A percentile compares a stretch with the other conserved stretches of the same genome.
These are phyloP conservation scores for Hirundo rustica DNA, from an alignment of 2,797 vertebrate species.

Conservation along the genomic window DNA sequence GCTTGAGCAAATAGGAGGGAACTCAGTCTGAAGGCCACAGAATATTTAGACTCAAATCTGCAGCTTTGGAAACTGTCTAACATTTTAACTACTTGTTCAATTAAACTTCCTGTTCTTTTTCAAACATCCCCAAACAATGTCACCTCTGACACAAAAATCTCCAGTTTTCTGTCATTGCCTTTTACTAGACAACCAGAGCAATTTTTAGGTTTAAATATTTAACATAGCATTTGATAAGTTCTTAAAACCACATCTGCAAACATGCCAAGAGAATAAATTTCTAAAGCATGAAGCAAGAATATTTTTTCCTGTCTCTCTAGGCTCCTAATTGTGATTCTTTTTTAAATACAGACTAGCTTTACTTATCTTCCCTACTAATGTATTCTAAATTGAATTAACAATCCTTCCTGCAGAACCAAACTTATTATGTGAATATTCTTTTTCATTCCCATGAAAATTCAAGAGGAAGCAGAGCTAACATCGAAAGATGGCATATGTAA, in stretches of 20 bases:
- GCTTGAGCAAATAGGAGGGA: accelerated
- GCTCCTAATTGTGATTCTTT: neutral
- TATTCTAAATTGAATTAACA: conserved; percentile 19
- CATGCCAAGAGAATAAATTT: conserved; percentile 24
- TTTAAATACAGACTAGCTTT: neutral
- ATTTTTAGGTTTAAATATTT: neutral
- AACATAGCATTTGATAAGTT: neutral
- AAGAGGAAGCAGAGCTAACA: neutral
- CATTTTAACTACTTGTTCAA: neutral
- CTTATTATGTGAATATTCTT: neutral
- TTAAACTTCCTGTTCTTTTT: neutral
- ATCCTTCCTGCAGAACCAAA: neutral
- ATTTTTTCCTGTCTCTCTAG: neutral
- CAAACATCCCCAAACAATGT: neutral
- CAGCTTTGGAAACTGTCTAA: neutral
- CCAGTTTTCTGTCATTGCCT: neutral
- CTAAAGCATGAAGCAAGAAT: conserved; percentile 3
- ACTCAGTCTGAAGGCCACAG: neutral
- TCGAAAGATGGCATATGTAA: neutral
- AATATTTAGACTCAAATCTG: neutral
- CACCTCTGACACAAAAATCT: neutral
- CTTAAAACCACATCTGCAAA: conserved; percentile 14
- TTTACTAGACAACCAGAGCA: neutral
- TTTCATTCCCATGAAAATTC: conserved; percentile 16
- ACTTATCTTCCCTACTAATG: neutral